Conservation (phyloP, 2,888 invertebrate genomes). For the Carterocephalus palaemon region DNA sequence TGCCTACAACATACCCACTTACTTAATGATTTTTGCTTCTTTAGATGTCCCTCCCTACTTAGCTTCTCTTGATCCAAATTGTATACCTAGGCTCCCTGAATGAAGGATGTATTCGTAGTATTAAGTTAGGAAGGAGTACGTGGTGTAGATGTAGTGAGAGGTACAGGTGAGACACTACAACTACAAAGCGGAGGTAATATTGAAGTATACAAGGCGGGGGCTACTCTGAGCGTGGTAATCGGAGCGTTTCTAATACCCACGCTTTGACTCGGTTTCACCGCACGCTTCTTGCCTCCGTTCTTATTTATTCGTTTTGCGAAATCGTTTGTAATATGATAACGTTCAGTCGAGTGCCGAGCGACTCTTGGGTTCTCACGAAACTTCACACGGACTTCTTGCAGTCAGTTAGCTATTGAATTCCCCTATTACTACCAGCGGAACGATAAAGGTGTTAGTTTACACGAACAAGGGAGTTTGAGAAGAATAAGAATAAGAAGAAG, state of each 20-base stretch:
- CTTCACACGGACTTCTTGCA: conserved; percentile 70
- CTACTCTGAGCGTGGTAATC: conserved; percentile 68
- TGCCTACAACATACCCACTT: conserved; percentile 43
- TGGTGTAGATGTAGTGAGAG: conserved; percentile 3
- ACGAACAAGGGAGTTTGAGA: conserved; percentile 36
- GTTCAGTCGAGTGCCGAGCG: conserved; percentile 62
- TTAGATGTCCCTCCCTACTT: no score
- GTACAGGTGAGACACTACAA: no score
- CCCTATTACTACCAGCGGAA: conserved; percentile 51
- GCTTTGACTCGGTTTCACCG: conserved; percentile 77
- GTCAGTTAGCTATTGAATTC: conserved; percentile 69
- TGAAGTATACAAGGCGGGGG: conserved; percentile 32
- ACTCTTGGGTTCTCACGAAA: conserved; percentile 65
- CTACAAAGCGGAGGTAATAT: no score
- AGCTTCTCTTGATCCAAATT: no score
- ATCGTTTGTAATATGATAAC: conserved; percentile 78
- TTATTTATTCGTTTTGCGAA: conserved; percentile 77
- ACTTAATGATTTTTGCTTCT: conserved; percentile 22
- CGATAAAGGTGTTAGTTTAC: conserved; percentile 50
- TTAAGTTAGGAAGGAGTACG: neutral
- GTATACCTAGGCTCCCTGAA: neutral
- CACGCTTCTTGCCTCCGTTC: conserved; percentile 76
- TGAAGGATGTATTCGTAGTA: neutral
- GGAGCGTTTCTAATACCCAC: conserved; percentile 79
- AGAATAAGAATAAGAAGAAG: conserved; percentile 5